A percentile compares a stretch with the other conserved stretches of the same genome.
phyloP scores from a whole-genome alignment of 1,140 invertebrate species.

The Caenorhabditis remanei region DNA sequence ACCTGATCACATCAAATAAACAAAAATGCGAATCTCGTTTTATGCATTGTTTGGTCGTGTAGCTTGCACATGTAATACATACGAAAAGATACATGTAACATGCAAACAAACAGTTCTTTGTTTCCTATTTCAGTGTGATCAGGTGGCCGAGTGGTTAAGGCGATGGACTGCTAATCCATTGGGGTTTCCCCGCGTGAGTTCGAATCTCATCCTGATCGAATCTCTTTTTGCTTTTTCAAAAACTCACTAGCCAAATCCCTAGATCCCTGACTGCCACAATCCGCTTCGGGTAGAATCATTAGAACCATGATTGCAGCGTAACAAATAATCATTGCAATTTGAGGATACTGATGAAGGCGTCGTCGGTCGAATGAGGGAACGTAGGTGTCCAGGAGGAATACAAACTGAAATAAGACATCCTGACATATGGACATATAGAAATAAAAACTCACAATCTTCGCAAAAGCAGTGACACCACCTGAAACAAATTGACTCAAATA shows the following conservation, averaged over 20 bases:
- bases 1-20: too few species aligned
- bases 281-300: conserved; percentile 43
- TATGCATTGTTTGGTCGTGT: too few species aligned
- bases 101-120: not conserved
- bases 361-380: conserved; percentile 49
- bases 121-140: conserved; percentile 51
- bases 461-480: conserved; percentile 52
- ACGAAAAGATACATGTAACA: not conserved
- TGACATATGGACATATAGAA: too few species aligned
- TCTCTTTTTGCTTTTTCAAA: conserved; percentile 60
- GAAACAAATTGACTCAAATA: conserved; percentile 60
- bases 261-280: conserved; percentile 24
- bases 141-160: conserved; percentile 74
- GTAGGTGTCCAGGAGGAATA: conserved; percentile 59
- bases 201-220: conserved; percentile 76
- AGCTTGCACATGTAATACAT: too few species aligned
- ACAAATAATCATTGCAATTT: conserved; percentile 55
- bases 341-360: conserved; percentile 55
- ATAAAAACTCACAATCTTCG: conserved; percentile 42
- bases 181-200: conserved; percentile 76
- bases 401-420: conserved; percentile 30
- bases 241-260: conserved; percentile 51
- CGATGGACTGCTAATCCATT: conserved; percentile 72
- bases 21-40: too few species aligned
- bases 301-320: conserved; percentile 57